These are phyloP conservation scores for Dolichallabes microphthalmus DNA, from an alignment of 2,113 vertebrate genomes.

Conservation along the genomic window DNA sequence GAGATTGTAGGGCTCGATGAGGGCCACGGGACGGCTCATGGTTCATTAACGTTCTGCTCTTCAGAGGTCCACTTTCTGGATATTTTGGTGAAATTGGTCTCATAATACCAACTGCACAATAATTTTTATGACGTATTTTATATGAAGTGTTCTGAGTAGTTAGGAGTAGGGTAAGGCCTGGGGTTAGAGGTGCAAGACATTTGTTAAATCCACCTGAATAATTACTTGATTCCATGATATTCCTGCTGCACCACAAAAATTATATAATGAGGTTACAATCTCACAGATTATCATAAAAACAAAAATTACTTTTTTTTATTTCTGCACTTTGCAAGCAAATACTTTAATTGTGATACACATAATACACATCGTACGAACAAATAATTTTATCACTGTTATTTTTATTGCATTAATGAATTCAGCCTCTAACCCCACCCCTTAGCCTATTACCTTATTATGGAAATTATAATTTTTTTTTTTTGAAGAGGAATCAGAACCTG, in stretches of 20 bases:
- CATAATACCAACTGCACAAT: not conserved
- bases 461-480: not conserved
- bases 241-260: not conserved
- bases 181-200: not conserved
- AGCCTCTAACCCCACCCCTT: not conserved
- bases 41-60: too few relatives aligned
- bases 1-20: slow-evolving; percentile 2
- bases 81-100: not conserved
- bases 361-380: too few relatives aligned
- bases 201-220: not conserved
- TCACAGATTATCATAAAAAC: too few relatives aligned
- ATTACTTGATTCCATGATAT: not conserved
- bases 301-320: too few relatives aligned
- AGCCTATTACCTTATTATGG: not conserved
- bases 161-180: not conserved
- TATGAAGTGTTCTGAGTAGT: not conserved
- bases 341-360: too few relatives aligned
- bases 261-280: too few relatives aligned
- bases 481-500: not conserved
- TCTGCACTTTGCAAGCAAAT: not conserved
- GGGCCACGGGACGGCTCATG: not conserved
- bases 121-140: not conserved
- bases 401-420: not conserved
- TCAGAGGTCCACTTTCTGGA: not conserved
- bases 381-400: too few relatives aligned